These are phyloP conservation scores for Rotaria sp. DNA, from an alignment of 2,888 invertebrate species.

Conservation along the genomic window DNA sequence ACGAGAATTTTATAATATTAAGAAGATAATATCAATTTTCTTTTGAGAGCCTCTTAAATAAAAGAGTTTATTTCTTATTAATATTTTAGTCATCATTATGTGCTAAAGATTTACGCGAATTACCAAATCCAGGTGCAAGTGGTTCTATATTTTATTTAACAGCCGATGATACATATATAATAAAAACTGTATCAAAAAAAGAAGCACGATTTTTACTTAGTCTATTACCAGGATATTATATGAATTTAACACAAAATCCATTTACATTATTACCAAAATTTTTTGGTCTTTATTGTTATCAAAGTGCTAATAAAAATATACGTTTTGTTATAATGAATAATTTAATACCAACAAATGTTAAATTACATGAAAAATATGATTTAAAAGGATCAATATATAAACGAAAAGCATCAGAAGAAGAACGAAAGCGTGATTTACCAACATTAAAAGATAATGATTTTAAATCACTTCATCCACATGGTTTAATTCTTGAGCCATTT, in stretches of 20 bases:
- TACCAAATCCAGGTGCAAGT: constrained; percentile 96
- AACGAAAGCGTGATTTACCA: constrained; percentile 79
- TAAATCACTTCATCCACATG: constrained; percentile 88
- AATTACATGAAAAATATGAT: constrained; percentile 94
- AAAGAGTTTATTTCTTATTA: no score
- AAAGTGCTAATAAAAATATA: constrained; percentile 96
- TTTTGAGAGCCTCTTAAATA: no score
- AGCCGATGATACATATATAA: constrained; percentile 96
- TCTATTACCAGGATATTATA: constrained; percentile 87
- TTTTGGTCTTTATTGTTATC: constrained; percentile 94
- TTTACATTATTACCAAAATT: constrained; percentile 95
- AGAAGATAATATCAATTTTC: no score
- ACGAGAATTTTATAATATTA: no score
- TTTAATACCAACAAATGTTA: constrained; percentile 83
- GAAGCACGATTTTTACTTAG: constrained; percentile 98
- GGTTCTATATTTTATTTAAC: constrained; percentile 98
- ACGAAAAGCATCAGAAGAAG: constrained; percentile 87
- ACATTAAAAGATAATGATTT: constrained; percentile 97
- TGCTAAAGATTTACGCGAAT: constrained; percentile 80
- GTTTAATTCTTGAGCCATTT: constrained; percentile 84
- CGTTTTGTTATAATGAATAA: constrained; percentile 98
- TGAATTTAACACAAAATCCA: constrained; percentile 88
- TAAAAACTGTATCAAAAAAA: constrained; percentile 97
- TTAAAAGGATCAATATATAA: constrained; percentile 98
- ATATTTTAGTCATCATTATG: constrained; percentile 83